Conservation (phyloP, 2,113 vertebrate genomes). For the Syrmaticus mikado region DNA sequence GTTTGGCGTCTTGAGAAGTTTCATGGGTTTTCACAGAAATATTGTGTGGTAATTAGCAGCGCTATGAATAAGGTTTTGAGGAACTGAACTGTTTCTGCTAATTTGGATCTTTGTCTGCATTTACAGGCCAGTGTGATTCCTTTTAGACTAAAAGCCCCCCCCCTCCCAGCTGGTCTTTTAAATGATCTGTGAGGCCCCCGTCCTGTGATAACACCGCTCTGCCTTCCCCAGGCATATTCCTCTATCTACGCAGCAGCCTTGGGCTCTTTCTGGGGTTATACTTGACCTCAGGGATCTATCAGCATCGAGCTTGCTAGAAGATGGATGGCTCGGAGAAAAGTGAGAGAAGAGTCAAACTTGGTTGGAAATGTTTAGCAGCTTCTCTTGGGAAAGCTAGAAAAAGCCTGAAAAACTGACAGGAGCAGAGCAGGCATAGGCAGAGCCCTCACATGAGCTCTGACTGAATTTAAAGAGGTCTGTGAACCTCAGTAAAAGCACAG, state of each 20-base stretch:
- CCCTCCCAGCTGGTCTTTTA: not conserved
- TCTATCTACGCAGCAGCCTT: not conserved
- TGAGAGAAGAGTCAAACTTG: conserved; percentile 20
- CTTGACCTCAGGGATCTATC: not conserved
- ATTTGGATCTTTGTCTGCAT: not conserved
- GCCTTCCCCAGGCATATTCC: not conserved
- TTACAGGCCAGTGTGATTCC: not conserved
- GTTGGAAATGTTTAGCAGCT: conserved; percentile 9
- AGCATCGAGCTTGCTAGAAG: conserved; percentile 19
- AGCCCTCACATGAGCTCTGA: not conserved
- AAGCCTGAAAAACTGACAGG: not conserved
- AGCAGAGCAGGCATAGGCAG: not conserved
- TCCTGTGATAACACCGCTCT: not conserved
- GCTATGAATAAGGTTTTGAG: not conserved
- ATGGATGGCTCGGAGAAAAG: conserved; percentile 11
- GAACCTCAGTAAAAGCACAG: not conserved
- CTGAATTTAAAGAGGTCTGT: not conserved
- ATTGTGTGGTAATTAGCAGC: not conserved
- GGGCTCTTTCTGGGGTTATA: not conserved
- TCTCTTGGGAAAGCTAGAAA: conserved; percentile 26
- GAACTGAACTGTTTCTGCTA: not conserved
- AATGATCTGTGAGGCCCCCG: not conserved
- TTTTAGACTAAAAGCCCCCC: not conserved
- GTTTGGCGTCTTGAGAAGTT: not conserved
- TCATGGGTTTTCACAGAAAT: not conserved